Percentiles rank a stretch among this genome's conserved stretches.
These are phyloP conservation scores for Zophobas atratus DNA, from an alignment of 1,140 invertebrate species.

Conservation along the genomic window DNA sequence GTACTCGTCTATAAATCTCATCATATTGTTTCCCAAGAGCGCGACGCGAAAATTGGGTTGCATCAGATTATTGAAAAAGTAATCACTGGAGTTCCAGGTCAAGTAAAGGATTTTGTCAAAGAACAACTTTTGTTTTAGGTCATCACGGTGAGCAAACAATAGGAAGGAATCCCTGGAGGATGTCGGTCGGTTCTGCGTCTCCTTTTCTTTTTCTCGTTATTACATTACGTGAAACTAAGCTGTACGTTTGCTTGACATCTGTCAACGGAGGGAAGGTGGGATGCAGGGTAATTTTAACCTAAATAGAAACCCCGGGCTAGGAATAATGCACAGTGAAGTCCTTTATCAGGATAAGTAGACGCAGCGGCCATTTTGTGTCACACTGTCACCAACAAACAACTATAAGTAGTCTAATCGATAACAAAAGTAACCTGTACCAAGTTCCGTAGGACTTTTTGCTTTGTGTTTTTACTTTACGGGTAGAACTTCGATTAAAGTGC, in stretches of 20 bases:
- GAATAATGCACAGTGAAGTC: neutral
- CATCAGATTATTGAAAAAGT: constrained; percentile 39
- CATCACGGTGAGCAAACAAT: constrained; percentile 20
- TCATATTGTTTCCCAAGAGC: neutral
- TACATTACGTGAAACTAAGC: constrained; percentile 12
- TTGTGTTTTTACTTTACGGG: too few species aligned
- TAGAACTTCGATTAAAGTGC: too few species aligned
- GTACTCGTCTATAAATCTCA: constrained; percentile 15
- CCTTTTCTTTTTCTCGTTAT: constrained; percentile 11
- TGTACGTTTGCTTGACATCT: constrained; percentile 2
- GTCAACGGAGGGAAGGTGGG: neutral
- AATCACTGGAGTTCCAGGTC: constrained; percentile 27
- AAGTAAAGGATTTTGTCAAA: constrained; percentile 24
- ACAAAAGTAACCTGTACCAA: too few species aligned
- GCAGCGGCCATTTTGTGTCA: too few species aligned
- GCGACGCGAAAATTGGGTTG: neutral
- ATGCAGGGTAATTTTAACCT: neutral
- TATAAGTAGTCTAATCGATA: too few species aligned
- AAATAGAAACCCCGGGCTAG: neutral
- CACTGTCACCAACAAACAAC: too few species aligned
- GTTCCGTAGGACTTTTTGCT: too few species aligned
- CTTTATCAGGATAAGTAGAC: neutral
- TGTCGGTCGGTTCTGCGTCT: neutral
- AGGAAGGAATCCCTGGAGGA: neutral
- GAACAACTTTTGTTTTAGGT: constrained; percentile 34